Base-by-base conservation (phyloP, 1,140 invertebrate species). In the Psix sp. region DNA sequence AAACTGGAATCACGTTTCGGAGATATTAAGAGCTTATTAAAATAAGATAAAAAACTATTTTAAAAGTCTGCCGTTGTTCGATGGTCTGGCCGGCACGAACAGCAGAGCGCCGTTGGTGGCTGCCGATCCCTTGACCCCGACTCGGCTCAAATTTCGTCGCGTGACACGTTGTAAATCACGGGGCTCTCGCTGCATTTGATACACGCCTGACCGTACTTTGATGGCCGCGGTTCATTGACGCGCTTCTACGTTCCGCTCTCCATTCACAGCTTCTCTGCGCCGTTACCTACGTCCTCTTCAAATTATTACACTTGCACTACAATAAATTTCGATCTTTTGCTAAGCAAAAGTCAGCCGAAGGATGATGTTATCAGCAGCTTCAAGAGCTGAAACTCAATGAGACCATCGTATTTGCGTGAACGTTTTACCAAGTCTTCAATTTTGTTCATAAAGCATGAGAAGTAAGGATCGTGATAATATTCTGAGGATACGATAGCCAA, bases 201-300 rank as follows among this genome's bases (percentile, higher is more conserved):
- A 82, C 81, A 75, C 49, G 80, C 77, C 81, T 81, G 80, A 68
- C 65, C 76, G 56, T 54, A 77, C 74, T 81, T 82, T 80, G 80
- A 82, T 81, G 81, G 79, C 76, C 66, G 80, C 79, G 75, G 79
- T 80, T 82, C 80, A 81, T 81, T 82, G 80, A 82, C 80, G 80
- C 77, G 77, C 49, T 77, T 81, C 75, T 68, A 79, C 79, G 74
- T 74, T 76, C 71, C 73, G 45, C 75, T 74, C 78, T 80, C 76
- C 81, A 82, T 82, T 82, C 81, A 81, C 74, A 67, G 76, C 36
- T 70, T 54, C 65, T 65, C 46, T 38, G 39, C 49, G 51, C 35
- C 39, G 46, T 56, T 38, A 70, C 29, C 63, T 46, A 54, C 54
- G 63, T 65, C 45, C 63, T 57, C 63, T 57, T 52, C 42, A 51